Evolutionary conservation across 2,888 invertebrate species (phyloP).

Genomic region (Ryuthela nishihirai): DNA sequence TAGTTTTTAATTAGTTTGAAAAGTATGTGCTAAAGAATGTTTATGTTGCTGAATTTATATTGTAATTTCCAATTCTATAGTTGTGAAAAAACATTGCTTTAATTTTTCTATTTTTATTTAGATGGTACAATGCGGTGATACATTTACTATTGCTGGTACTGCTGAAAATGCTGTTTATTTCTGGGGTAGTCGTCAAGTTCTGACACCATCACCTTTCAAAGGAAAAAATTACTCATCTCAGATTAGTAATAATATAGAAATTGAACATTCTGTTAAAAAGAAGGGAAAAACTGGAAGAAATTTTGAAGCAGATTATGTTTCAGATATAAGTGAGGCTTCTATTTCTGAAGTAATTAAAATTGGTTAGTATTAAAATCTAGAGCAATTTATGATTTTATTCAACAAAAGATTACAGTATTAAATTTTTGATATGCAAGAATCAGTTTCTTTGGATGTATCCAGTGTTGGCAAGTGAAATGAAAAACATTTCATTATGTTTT

Average conservation of each 20-base stretch:
- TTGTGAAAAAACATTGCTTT: no score
- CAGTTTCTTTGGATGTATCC: no score
- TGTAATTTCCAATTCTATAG: no score
- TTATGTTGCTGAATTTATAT: no score
- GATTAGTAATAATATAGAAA: background rate
- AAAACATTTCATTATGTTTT: no score
- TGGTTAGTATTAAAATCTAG: constrained; percentile 11
- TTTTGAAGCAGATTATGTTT: constrained; percentile 18
- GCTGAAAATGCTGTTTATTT: constrained; percentile 64
- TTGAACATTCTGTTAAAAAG: background rate
- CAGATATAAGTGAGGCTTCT: constrained; percentile 28
- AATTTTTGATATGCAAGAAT: no score
- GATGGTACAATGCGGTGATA: constrained; percentile 63
- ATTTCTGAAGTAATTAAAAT: constrained; percentile 40
- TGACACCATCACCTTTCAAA: constrained; percentile 4
- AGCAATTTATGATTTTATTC: background rate
- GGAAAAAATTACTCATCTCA: background rate
- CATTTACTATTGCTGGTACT: constrained; percentile 63
- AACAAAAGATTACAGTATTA: no score
- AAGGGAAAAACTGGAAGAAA: constrained; percentile 6
- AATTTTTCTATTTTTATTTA: constrained; percentile 48
- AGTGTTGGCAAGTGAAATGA: no score
- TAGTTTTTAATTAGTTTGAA: no score
- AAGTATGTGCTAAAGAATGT: no score
- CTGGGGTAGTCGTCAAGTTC: constrained; percentile 59